Base-by-base conservation (phyloP, 2,888 invertebrate genomes). In the Drosophila eohydei region DNA sequence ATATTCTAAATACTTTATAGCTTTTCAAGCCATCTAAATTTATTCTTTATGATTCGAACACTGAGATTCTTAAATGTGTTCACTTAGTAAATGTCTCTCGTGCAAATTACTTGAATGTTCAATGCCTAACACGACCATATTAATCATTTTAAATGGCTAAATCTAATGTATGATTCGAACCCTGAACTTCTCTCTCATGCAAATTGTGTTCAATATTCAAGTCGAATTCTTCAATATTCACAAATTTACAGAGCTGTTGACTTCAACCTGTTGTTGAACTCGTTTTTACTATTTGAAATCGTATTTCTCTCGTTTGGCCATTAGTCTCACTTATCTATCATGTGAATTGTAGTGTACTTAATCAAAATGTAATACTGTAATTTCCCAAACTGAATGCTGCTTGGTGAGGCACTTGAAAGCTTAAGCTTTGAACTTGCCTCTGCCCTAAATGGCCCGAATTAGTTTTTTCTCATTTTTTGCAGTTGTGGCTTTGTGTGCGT, bases 381-480 rank as follows among this genome's bases (percentile, higher is more conserved):
- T 62, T 68, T 78, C 63, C 68, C 63, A 64, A 46, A 50, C 69
- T 66, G 66, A 69, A 58, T 71, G 63, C 59, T 55, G 51, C 51
- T 54, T 21, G 21, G 21, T 21, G 21, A 21, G 46, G 50, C 48
- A 64, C 69, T 71, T 64, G 41, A 59, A 62, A 43, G 61, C 75
- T 56, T 66, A 72, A 71, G 80, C 76, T 78, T 75, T 78, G 80
- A 80, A 78, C 77, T 71, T 80, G 76, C 50, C 57, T 75, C 57
- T 75, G 77, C 75, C 78, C 80, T 62, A 78, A 79, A 78, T 78
- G 78, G 77, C 71, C 80, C 80, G 77, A 80, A 78, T 80, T 78
- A 78, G 71, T 79, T 79, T 74, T 71, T 66, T 36, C 52, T 40
- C 8, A 34, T 16, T 11, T 12, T 43, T 43, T 44, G 41, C 63